These are phyloP conservation scores for Nibea albiflora DNA, from an alignment of 2,113 vertebrate genomes.

Conservation along the genomic window DNA sequence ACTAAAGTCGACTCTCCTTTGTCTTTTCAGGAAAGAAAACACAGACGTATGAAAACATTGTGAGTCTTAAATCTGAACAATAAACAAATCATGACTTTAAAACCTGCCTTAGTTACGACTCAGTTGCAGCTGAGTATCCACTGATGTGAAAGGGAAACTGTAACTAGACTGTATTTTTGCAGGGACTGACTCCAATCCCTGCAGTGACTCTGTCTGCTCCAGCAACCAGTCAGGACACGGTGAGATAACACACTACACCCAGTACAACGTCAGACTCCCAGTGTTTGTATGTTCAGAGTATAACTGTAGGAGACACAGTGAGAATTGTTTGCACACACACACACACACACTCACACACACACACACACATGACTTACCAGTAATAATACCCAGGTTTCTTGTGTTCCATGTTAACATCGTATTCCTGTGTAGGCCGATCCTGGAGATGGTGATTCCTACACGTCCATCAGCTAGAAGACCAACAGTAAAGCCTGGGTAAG, in stretches of 20 bases:
- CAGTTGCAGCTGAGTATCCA: too few species aligned
- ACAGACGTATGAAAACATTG: background rate
- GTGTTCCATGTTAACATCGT: background rate
- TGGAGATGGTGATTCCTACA: constrained; percentile 11
- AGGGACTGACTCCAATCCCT: too few species aligned
- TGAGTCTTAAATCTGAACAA: background rate
- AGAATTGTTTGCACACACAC: too few species aligned
- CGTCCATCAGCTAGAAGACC: constrained; percentile 19
- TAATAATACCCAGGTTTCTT: background rate
- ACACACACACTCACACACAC: too few species aligned
- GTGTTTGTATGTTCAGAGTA: too few species aligned
- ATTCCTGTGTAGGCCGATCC: constrained; percentile 11
- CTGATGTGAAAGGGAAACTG: background rate
- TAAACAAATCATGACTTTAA: background rate
- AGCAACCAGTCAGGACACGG: too few species aligned
- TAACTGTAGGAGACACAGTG: background rate
- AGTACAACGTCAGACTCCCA: too few species aligned
- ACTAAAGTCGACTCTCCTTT: background rate
- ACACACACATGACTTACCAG: too few species aligned
- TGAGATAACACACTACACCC: background rate
- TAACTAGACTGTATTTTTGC: background rate
- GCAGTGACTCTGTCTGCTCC: too few species aligned
- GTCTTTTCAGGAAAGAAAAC: background rate
- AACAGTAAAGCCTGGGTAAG: background rate
- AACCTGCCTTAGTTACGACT: background rate